These are phyloP conservation scores for Hippolais icterina DNA, from an alignment of 2,113 vertebrate genomes.

Conservation along the genomic window DNA sequence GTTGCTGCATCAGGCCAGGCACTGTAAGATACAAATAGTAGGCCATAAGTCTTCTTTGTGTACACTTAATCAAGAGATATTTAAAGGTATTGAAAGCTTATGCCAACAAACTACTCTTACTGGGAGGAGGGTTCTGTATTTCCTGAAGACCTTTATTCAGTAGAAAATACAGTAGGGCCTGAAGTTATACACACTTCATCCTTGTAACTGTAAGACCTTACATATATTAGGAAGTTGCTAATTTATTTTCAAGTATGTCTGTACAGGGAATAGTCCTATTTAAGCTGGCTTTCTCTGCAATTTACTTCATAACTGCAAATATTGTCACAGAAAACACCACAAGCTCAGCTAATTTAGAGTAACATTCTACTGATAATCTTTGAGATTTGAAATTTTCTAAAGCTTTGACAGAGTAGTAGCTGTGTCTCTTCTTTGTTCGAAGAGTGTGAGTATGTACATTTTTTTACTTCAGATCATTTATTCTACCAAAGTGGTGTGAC, in stretches of 20 bases:
- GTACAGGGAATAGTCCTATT: background rate
- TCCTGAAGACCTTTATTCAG: background rate
- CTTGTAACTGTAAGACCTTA: background rate
- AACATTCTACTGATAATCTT: background rate
- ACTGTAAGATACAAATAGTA: background rate
- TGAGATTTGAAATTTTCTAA: background rate
- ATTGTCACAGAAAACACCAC: background rate
- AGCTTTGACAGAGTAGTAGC: background rate
- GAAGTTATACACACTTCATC: background rate
- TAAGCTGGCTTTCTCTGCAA: background rate
- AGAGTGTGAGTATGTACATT: background rate
- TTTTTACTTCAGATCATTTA: background rate
- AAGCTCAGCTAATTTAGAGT: background rate
- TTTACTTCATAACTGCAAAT: background rate
- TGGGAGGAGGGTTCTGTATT: background rate
- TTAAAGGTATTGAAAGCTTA: constrained; percentile 10
- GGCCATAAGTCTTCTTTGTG: background rate
- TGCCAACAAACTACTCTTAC: background rate
- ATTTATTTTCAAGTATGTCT: background rate
- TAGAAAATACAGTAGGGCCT: background rate
- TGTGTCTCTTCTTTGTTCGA: background rate
- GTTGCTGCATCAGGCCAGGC: background rate
- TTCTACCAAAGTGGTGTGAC: background rate
- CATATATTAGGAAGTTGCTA: background rate
- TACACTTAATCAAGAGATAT: background rate